Conservation (phyloP, 2,113 vertebrate species). For the Atlantisia rogersi region DNA sequence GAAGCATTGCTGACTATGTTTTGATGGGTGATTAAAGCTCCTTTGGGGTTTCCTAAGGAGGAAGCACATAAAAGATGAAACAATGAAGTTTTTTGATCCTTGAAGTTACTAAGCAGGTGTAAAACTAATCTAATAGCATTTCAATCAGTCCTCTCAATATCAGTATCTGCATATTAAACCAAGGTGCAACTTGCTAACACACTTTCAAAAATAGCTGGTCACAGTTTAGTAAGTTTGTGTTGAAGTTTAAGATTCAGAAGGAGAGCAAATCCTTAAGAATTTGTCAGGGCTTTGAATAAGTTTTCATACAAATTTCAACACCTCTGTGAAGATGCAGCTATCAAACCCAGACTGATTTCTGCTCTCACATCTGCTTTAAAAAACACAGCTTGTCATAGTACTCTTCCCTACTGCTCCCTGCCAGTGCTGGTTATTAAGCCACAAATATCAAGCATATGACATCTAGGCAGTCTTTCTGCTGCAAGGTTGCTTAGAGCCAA, state of each 20-base stretch:
- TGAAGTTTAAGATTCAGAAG: not conserved
- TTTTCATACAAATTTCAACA: not conserved
- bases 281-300: not conserved
- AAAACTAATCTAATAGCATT: not conserved
- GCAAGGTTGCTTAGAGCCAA: not conserved
- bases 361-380: not conserved
- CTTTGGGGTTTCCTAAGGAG: conserved; percentile 91
- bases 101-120: not conserved
- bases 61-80: conserved; percentile 24
- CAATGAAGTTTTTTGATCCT: not conserved
- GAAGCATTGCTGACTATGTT: conserved; percentile 91
- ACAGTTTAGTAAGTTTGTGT: not conserved
- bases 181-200: not conserved
- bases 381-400: not conserved
- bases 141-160: not conserved
- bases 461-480: not conserved
- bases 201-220: not conserved
- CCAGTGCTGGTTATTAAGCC: not conserved
- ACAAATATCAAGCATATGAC: not conserved
- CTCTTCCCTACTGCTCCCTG: not conserved
- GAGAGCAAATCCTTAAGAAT: not conserved
- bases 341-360: not conserved
- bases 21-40: conserved; percentile 89
- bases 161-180: not conserved
- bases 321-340: not conserved